Base-by-base conservation (phyloP, 30 jellyfish, hydroid and myxozoan species). In the Hydractinia symbiolongicarpus region DNA sequence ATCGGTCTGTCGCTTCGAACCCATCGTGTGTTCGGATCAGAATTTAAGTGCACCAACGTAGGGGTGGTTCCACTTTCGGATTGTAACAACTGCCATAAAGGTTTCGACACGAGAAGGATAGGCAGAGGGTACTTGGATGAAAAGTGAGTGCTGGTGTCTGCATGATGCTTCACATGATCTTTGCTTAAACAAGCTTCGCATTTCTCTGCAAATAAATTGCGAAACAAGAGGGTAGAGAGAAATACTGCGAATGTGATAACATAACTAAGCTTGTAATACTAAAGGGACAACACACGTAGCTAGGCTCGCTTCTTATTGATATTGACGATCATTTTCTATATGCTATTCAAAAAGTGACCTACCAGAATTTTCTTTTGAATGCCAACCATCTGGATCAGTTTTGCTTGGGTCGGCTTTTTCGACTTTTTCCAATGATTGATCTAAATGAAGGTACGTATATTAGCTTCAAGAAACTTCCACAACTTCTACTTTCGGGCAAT, bases 21-120 rank as follows among this genome's bases (percentile, higher is more conserved):
- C 97, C 97, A 90, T 21, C 95, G 81, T 6, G 95, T 86, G 72
- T 90, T 90, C 5, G 95, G 94, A 82, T 90, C 97, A 9, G 97
- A 85, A 79, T 90, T 85, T 57, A 90, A 88, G 68, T 86, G 78
- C 56, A 85, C 88, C 71, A 86, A 69, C 49, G 82, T 73, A 4
- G 88, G 88, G 16, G 86, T 54, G 15, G 77, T 82, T n/a, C 76
- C 88, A 7, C 83, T 89, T 8, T 89, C 87, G 14, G 97, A 81
- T 51, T 84, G 95, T 49, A 90, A 77, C 52, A 90, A 67, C 77
- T 81, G 89, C 97, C 97, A 90, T 60, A 90, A 68, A 7, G 90
- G 86, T 64, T 90, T 90, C 54, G 97, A 90, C 11, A 79, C 93
- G n/a, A 85, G 94, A 54, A 90, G 62, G 61, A 90, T 79, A 0